Evolutionary conservation across 2,888 invertebrate genomes (phyloP).

Genomic region (Sminthurinus aureus): DNA sequence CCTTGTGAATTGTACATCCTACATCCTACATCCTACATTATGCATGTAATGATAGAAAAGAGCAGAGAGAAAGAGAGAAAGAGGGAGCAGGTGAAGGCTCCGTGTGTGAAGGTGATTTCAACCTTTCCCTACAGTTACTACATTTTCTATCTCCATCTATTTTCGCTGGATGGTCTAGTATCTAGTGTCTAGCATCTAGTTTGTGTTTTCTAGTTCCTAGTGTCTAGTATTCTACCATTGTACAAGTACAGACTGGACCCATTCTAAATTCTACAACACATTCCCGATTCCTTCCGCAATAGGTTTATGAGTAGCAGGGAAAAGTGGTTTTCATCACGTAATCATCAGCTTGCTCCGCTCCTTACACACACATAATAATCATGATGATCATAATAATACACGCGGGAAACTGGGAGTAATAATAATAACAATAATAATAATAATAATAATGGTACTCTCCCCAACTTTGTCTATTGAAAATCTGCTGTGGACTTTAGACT

Average conservation of each 20-base stretch:
- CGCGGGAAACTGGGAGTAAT: background rate
- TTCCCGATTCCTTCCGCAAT: background rate
- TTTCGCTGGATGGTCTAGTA: background rate
- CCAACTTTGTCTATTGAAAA: no score
- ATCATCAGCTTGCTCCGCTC: constrained; percentile 24
- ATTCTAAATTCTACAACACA: background rate
- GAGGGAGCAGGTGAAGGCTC: constrained; percentile 21
- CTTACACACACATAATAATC: background rate
- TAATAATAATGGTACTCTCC: no score
- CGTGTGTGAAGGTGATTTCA: constrained; percentile 33
- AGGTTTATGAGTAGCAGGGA: constrained; percentile 4
- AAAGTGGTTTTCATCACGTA: constrained; percentile 47
- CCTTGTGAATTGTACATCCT: no score
- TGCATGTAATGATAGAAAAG: background rate
- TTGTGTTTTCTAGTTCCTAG: no score
- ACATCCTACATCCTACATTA: no score
- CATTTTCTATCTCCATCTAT: constrained; percentile 10
- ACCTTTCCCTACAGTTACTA: background rate
- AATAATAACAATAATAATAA: background rate
- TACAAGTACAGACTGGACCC: no score
- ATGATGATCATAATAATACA: background rate
- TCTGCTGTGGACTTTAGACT: background rate
- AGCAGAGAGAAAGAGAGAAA: constrained; percentile 7
- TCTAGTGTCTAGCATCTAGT: no score
- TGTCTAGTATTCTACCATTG: no score